phyloP scores from a whole-genome alignment of 2,113 vertebrate species.

The Caloenas nicobarica region DNA sequence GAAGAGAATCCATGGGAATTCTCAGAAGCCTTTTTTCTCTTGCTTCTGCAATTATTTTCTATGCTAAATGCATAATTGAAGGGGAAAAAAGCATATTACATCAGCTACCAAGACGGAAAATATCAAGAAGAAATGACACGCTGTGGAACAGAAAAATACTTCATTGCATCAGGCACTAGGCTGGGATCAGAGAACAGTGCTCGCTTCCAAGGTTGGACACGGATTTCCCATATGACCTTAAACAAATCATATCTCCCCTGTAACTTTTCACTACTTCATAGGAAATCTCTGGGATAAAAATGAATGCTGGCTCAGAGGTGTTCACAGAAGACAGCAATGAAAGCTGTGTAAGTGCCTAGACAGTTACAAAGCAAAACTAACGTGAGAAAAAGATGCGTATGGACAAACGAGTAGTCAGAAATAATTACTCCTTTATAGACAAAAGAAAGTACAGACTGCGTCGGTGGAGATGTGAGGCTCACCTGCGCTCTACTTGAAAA shows the following conservation, averaged over 20 bases:
- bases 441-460: conserved; percentile 3
- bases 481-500: not conserved
- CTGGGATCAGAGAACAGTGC: not conserved
- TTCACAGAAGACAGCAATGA: not conserved
- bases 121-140: not conserved
- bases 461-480: not conserved
- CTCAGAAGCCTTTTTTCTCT: conserved; percentile 42
- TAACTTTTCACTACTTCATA: not conserved
- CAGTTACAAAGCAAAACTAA: not conserved
- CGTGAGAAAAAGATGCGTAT: not conserved
- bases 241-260: not conserved
- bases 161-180: not conserved
- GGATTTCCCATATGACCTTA: not conserved
- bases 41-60: conserved; percentile 48
- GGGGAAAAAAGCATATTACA: not conserved
- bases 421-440: not conserved
- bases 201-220: not conserved
- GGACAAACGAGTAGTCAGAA: not conserved
- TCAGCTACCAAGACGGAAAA: conserved; percentile 15
- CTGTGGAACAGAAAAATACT: conserved; percentile 17
- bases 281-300: not conserved
- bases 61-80: conserved; percentile 20
- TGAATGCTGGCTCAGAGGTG: not conserved
- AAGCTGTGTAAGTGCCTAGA: not conserved
- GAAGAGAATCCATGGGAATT: conserved; percentile 48